Percentiles rank a stretch among this genome's conserved stretches.
Evolutionary conservation across 2,888 invertebrate genomes (phyloP).

Genomic region (Ramazzottius varieornatus): DNA sequence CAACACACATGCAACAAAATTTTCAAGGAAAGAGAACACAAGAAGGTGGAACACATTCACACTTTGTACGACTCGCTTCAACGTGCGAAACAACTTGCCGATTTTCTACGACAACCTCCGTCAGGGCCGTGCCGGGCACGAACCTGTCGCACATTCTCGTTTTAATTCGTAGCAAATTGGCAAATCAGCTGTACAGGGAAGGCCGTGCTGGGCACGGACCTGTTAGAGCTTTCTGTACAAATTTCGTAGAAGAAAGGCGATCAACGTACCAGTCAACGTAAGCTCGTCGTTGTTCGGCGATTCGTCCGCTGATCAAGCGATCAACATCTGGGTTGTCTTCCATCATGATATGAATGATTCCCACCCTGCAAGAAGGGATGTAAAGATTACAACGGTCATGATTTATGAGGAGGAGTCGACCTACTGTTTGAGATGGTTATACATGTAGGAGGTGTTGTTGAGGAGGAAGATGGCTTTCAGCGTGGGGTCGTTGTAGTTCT

Average conservation of each 20-base stretch:
- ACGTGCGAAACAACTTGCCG: no score
- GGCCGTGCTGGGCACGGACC: no score
- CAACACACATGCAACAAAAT: not conserved
- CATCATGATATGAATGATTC: not conserved
- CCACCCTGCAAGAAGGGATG: not conserved
- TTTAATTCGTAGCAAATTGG: no score
- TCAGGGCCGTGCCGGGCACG: no score
- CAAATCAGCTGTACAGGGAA: no score
- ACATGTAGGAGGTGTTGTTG: not conserved
- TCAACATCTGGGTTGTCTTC: not conserved
- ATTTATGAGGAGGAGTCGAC: no score
- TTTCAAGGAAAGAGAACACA: no score
- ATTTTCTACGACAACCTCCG: no score
- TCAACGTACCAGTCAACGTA: not conserved
- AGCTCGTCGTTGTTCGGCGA: not conserved
- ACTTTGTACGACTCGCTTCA: no score
- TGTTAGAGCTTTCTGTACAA: no score
- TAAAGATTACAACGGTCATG: not conserved
- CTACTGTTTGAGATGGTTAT: slow-evolving; percentile 1
- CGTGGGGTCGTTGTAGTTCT: not conserved
- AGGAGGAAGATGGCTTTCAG: not conserved
- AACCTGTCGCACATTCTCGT: no score
- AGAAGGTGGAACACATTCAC: no score
- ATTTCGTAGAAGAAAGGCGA: not conserved
- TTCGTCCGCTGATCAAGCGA: not conserved